Evolutionary conservation across 2,113 vertebrate species (phyloP).

Genomic region (Rhinolophus sinicus): DNA sequence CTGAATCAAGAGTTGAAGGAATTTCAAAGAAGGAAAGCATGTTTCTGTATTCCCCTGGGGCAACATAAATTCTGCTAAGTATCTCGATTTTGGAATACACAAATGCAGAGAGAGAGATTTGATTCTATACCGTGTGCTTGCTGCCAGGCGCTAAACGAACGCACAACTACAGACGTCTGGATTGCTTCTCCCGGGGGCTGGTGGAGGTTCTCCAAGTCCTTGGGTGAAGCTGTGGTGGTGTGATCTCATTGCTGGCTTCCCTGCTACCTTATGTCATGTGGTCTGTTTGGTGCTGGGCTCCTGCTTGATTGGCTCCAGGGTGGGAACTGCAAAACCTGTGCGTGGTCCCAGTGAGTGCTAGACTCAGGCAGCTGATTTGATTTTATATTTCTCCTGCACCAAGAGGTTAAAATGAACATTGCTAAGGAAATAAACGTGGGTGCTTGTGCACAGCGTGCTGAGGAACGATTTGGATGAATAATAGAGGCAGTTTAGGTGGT

Average conservation of each 20-base stretch:
- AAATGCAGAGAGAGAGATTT: not conserved
- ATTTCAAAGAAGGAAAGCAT: conserved; percentile 33
- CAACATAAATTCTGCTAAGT: not conserved
- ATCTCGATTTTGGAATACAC: not conserved
- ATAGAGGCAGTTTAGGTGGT: conserved; percentile 21
- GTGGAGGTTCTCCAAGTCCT: conserved; percentile 29
- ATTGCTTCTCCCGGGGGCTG: not conserved
- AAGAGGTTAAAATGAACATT: conserved; percentile 2
- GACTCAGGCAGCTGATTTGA: conserved; percentile 1
- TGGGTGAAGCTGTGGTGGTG: conserved; percentile 34
- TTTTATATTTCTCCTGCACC: not conserved
- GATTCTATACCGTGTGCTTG: not conserved
- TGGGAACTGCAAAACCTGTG: conserved; percentile 53
- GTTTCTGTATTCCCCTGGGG: not conserved
- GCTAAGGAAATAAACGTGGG: conserved; percentile 20
- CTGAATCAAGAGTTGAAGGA: conserved; percentile 1
- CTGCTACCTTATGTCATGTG: conserved; percentile 64
- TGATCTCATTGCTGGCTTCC: conserved; percentile 31
- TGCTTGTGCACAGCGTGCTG: not conserved
- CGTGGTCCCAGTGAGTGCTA: conserved; percentile 30
- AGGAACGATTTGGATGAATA: conserved; percentile 12
- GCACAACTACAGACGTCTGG: conserved; percentile 28
- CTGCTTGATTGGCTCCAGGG: conserved; percentile 4
- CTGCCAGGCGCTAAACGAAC: not conserved
- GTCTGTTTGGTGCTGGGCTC: conserved; percentile 49